Base-by-base conservation (phyloP, 2,113 vertebrate genomes). In the Chloropsis hardwickii region DNA sequence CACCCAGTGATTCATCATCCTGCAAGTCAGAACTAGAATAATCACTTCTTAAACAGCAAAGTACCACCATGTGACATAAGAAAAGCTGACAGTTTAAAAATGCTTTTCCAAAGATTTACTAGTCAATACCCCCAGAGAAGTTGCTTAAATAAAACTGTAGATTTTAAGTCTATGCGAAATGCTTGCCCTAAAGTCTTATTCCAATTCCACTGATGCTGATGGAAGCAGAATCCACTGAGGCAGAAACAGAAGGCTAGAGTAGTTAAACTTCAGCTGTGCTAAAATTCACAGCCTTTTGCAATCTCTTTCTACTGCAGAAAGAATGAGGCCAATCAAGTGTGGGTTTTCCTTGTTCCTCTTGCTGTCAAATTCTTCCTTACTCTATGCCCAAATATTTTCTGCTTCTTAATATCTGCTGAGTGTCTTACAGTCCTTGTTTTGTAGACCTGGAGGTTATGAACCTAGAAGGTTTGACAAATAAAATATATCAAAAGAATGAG, bases 201-300 rank as follows among this genome's bases (percentile, higher is more conserved):
- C 40, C 57, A 71, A 33, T 84, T 53, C 64, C 60, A 57, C 40
- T 83, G 60, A 88, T 88, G 88, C 88, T 93, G 90, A 84, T 78
- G 45, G 80, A 96, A 93, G 67, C 67, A 97, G 50, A 94, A 96
- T 86, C 72, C 51, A 93, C 76, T 67, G 76, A 94, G 74, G 90
- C 37, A 96, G 76, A 94, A 92, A 78, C 27, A 87, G 69, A 69
- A 92, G 61, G 37, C 65, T 88, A 23, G 29, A 89, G 42, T 8
- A 88, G 24, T 53, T 93, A 72, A 90, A 89, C 57, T 87, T 92
- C 69, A 87, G 13, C 82, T 74, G 35, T 29, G 19, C 53, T 78
- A 56, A 81, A 92, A 93, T 82, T 87, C 66, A 93, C 51, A 81
- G 42, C 24, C 35, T 86, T 83, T 82, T 86, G 10, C 53, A 81